Base-by-base conservation (phyloP, 37 sponge, comb jelly and placozoan species). In the Halisarca cf. caerulea region DNA sequence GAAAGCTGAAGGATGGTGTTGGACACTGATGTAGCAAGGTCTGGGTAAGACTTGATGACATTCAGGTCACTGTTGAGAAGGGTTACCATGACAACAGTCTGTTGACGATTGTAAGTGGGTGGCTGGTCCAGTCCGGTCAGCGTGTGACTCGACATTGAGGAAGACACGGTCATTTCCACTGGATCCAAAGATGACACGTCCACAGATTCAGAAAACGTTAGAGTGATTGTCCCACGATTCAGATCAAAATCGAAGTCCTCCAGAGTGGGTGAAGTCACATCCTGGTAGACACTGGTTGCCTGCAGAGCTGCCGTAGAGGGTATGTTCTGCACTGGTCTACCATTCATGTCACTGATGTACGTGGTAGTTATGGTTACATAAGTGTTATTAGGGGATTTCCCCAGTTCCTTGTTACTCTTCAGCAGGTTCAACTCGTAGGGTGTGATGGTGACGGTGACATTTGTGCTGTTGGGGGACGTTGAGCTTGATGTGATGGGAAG, bases 161-260 rank as follows among this genome's bases (percentile, higher is more conserved):
- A 41, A n/a, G 79, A 83, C 20, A 96, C 14, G 25, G 92, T 94
- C 18, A 94, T 11, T 66, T 91, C 73, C 6, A 80, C 81, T 41
- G 83, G 58, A 72, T 90, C 64, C 15, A 96, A 43, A 1, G 94
- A 83, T 0, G 79, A 47, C 6, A 77, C 75, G 74, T 89, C 87
- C 11, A 96, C 91, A 53, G 94, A 88, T 78, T 96, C 97, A 27
- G 90, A 89, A 45, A 96, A 96, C 58, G 25, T 66, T n/a, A 96
- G 74, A 39, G 86, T 87, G 35, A 96, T 59, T 0, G 28, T 45
- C 9, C 90, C 94, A 30, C n/a, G 20, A 51, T 96, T 74, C 55
- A 94, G 51, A 71, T 96, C 89, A 27, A 96, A 66, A 24, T 86
- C 79, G 70, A 88, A 96, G 28, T 21, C 35, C 0, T 45, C 21